Percentiles rank a stretch among this genome's conserved stretches.
These are phyloP conservation scores for Lophotriccus pileatus DNA, from an alignment of 2,797 vertebrate species.

Conservation along the genomic window DNA sequence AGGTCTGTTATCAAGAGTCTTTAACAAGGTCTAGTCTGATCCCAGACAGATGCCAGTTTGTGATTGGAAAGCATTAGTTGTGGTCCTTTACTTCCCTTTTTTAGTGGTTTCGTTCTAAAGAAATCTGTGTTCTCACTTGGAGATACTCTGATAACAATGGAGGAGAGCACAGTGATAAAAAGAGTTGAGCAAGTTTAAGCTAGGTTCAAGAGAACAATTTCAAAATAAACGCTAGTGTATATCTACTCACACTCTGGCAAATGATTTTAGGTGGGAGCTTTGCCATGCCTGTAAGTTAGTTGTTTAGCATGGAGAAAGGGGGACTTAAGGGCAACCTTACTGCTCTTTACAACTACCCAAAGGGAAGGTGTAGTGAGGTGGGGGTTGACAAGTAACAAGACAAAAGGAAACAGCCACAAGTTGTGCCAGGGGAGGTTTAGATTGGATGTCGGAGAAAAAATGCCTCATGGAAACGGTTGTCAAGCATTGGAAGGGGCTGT, in stretches of 20 bases:
- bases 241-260: background rate
- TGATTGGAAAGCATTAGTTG: background rate
- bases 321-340: too few relatives aligned
- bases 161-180: background rate
- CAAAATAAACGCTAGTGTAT: background rate
- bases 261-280: background rate
- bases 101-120: background rate
- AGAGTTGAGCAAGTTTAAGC: background rate
- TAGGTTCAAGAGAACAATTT: background rate
- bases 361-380: background rate
- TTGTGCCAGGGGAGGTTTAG: background rate
- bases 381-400: background rate
- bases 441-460: background rate
- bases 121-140: background rate
- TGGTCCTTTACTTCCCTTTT: background rate
- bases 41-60: background rate
- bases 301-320: background rate
- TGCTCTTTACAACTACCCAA: background rate
- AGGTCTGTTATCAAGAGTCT: background rate
- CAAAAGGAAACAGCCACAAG: background rate
- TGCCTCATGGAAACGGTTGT: background rate
- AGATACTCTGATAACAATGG: background rate
- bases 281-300: background rate
- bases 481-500: background rate
- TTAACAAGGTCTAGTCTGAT: background rate